A percentile compares a stretch with the other conserved stretches of the same genome.
Conservation (phyloP, 2,797 vertebrate species). For the Enteromius unitaeniatus region DNA sequence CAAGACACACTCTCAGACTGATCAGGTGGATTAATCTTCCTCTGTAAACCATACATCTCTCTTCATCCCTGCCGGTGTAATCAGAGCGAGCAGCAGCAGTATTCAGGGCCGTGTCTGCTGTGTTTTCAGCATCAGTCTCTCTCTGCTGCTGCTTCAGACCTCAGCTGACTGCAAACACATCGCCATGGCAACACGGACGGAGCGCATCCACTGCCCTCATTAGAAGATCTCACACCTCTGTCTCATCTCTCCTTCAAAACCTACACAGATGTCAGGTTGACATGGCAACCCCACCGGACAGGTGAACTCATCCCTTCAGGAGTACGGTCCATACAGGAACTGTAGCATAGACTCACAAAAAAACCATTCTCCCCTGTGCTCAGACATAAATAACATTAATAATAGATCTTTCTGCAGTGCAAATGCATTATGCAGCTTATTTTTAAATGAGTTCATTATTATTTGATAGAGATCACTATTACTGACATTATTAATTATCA, state of each 20-base stretch:
- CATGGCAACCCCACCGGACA: slow-evolving; percentile 2
- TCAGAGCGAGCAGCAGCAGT: background rate
- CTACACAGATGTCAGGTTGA: slow-evolving; percentile 6
- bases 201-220: slow-evolving; percentile 29
- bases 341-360: background rate
- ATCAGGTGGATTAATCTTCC: background rate
- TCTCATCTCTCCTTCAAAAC: slow-evolving; percentile 5
- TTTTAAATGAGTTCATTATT: slow-evolving; percentile 20
- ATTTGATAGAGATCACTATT: slow-evolving; percentile 2
- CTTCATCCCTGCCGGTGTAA: background rate
- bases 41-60: background rate
- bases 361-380: background rate
- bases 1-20: background rate
- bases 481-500: background rate
- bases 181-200: slow-evolving; percentile 71
- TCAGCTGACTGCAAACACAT: slow-evolving; percentile 54
- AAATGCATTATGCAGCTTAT: slow-evolving; percentile 4
- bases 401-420: background rate
- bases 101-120: background rate
- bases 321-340: background rate
- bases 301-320: background rate
- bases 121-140: background rate
- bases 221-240: slow-evolving; percentile 31
- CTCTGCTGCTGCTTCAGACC: slow-evolving; percentile 3
- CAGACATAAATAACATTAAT: slow-evolving; percentile 10